A percentile compares a stretch with the other conserved stretches of the same genome.
Evolutionary conservation across 2,797 vertebrate genomes (phyloP).

Genomic region (Sebastes kiyomatsui): DNA sequence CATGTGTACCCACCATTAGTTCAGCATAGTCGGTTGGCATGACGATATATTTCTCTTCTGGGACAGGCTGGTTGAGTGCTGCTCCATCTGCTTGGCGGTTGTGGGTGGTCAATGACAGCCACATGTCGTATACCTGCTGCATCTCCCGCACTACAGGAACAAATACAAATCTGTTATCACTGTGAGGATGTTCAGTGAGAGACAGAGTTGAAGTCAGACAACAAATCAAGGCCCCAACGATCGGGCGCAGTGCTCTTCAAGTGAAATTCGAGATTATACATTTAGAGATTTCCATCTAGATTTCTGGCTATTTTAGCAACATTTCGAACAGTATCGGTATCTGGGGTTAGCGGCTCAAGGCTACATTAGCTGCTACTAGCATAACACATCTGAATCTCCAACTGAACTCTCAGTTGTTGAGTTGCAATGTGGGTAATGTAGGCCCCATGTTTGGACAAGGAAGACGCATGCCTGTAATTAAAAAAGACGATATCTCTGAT

Average conservation of each 20-base stretch:
- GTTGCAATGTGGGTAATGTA: not conserved
- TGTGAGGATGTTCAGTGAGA: not conserved
- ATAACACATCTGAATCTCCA: not conserved
- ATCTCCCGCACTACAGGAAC: slow-evolving; percentile 88
- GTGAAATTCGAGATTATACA: not conserved
- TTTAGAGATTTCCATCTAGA: not conserved
- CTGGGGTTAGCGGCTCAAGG: not conserved
- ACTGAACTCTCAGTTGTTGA: not conserved
- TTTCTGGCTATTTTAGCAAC: not conserved
- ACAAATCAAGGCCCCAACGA: not conserved
- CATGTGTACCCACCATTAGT: slow-evolving; percentile 81
- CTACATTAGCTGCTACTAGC: not conserved
- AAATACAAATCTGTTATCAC: slow-evolving; percentile 8
- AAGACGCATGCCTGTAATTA: not conserved
- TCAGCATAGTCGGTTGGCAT: slow-evolving; percentile 97
- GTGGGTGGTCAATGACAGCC: slow-evolving; percentile 83
- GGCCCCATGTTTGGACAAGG: not conserved
- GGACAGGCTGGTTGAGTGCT: slow-evolving; percentile 64
- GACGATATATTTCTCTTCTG: slow-evolving; percentile 89
- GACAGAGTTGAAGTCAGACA: not conserved
- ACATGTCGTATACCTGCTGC: slow-evolving; percentile 93
- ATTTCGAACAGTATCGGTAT: not conserved
- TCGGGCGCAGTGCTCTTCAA: not conserved
- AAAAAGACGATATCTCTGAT: not conserved
- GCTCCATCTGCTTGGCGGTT: slow-evolving; percentile 83